Percentiles rank a stretch among this genome's conserved stretches.
Conservation (phyloP, 2,888 invertebrate species). For the Coelinius sp. region DNA sequence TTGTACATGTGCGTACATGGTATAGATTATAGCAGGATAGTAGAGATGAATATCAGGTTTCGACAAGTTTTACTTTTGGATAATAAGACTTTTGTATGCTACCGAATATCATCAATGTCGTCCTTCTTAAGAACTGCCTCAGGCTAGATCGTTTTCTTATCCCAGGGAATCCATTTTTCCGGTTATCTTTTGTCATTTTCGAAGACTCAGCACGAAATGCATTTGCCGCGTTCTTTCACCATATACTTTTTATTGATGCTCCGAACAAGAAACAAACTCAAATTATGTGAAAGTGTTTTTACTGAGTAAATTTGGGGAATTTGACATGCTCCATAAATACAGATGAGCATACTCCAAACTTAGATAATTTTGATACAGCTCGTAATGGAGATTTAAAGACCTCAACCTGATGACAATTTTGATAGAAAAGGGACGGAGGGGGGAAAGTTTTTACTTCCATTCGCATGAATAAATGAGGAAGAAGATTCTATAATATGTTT, state of each 20-base stretch:
- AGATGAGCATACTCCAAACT: neutral
- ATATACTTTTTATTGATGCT: neutral
- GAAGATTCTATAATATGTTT: neutral
- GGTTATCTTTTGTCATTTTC: neutral
- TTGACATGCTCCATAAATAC: neutral
- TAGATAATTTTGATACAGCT: neutral
- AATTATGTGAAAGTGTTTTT: neutral
- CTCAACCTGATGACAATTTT: neutral
- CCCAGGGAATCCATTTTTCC: neutral
- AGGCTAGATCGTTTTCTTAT: neutral
- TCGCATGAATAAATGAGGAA: neutral
- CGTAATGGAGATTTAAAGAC: neutral
- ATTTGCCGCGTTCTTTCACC: neutral
- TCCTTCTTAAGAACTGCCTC: neutral
- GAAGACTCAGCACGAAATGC: neutral
- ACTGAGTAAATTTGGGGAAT: neutral
- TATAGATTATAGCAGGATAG: neutral
- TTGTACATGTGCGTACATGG: neutral
- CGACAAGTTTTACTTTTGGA: conserved; percentile 7
- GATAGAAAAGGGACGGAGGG: too few species aligned
- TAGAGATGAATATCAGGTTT: neutral
- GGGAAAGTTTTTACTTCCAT: neutral
- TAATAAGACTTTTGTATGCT: neutral
- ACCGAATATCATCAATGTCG: conserved; percentile 2
- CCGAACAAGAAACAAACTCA: neutral